Base-by-base conservation (phyloP, 2,797 vertebrate genomes). In the Sciurus carolinensis region DNA sequence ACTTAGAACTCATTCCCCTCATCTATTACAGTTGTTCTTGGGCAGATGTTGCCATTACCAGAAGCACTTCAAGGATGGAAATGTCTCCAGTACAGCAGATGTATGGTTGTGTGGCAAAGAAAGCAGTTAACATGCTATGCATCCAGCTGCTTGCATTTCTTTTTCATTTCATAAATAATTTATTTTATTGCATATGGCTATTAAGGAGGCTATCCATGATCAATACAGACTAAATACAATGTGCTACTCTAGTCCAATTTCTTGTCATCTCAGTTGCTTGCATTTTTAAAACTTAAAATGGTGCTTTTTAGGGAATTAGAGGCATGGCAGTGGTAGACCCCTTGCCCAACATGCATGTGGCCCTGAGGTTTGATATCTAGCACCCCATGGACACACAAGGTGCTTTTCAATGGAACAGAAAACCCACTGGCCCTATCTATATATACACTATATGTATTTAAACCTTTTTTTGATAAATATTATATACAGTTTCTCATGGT, bases 191-290 rank as follows among this genome's bases (percentile, higher is more conserved):
- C 99, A 99, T 99, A 99, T 99, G 99, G 99, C 99, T 99, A 99
- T 99, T 98, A 98, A 98, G 98, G 97, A 98, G 98, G 44, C 98
- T 98, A 98, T 99, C 99, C 99, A 99, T 99, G 99, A 99, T 99
- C 99, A 99, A 99, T 99, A 99, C 99, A 99, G 98, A 99, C 99
- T 99, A 99, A 99, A 99, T 98, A 99, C 99, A 99, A 99, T 98
- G 98, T 98, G 98, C 99, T 99, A 99, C 95, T 98, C 98, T 98
- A 99, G 98, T 98, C 99, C 99, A 99, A 99, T 99, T 99, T 98
- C 99, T 98, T 98, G 98, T 98, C 93, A 96, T 98, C 98, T 99
- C 99, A 47, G 44, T 8, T 47, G 44, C 44, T 47, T 7, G 44
- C 44, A 17, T 17, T 75, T 89, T 90, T 81, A 33, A 1, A 83